Conservation (phyloP, 2,113 vertebrate species). For the Capreolus pygargus region DNA sequence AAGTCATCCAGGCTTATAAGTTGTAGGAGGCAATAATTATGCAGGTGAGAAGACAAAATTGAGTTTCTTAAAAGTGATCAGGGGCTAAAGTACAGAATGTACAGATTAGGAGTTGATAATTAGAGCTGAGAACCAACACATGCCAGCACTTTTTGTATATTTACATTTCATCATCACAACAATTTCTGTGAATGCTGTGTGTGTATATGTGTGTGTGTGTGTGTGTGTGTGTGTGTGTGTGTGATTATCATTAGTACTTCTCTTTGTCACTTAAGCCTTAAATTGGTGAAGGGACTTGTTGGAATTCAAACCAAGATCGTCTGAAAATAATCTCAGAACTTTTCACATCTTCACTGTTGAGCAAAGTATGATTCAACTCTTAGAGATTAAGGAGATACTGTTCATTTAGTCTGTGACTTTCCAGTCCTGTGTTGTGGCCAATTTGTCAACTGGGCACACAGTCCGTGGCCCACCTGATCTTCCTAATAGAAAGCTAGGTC, state of each 20-base stretch:
- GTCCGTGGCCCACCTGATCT: not conserved
- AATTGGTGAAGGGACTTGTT: not conserved
- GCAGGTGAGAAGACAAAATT: not conserved
- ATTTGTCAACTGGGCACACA: not conserved
- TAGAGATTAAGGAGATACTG: not conserved
- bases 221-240: not conserved
- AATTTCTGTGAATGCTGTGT: not conserved
- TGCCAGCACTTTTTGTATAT: not conserved
- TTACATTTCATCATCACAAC: not conserved
- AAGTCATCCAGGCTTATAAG: not conserved
- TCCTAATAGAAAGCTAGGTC: not conserved
- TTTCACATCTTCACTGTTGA: not conserved
- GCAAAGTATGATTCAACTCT: not conserved
- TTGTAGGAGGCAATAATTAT: not conserved
- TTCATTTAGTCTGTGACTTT: not conserved
- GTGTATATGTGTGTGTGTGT: fast-evolving
- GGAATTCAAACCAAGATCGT: not conserved
- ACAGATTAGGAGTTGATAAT: not conserved
- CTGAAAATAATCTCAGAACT: not conserved
- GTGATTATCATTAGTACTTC: not conserved
- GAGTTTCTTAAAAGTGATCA: not conserved
- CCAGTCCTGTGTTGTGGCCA: not conserved
- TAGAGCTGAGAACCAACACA: not conserved
- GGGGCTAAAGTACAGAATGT: not conserved
- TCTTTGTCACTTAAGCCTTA: not conserved